Evolutionary conservation across 1,140 invertebrate species (phyloP).

Genomic region (Danaus plexippus): DNA sequence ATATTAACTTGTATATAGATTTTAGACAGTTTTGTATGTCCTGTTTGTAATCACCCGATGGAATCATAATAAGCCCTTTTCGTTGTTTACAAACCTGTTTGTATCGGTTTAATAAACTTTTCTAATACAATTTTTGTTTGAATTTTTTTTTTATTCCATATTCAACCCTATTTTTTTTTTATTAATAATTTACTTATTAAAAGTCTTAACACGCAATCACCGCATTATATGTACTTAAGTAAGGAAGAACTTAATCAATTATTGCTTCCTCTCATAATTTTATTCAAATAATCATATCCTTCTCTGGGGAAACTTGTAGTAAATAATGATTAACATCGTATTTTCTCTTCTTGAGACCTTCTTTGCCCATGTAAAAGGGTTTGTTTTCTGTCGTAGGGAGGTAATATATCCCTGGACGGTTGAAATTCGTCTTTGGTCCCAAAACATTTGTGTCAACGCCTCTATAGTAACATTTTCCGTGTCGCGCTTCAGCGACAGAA

Average conservation of each 20-base stretch:
- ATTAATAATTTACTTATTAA: too few species aligned
- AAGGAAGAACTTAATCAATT: too few species aligned
- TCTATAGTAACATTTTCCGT: slow-evolving; percentile 38
- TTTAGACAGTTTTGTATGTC: slow-evolving; percentile 23
- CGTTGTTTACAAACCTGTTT: slow-evolving; percentile 34
- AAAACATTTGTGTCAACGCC: slow-evolving; percentile 32
- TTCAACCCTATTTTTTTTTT: too few species aligned
- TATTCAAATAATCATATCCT: slow-evolving; percentile 43
- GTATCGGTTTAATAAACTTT: slow-evolving; percentile 46
- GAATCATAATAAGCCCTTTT: slow-evolving; percentile 29
- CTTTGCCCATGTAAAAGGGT: slow-evolving; percentile 40
- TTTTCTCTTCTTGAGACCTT: slow-evolving; percentile 32
- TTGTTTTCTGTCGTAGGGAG: slow-evolving; percentile 36
- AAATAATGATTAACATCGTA: slow-evolving; percentile 43
- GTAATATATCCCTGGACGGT: slow-evolving; percentile 50
- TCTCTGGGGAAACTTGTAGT: slow-evolving; percentile 36
- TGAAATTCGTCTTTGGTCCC: slow-evolving; percentile 48
- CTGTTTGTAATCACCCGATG: slow-evolving; percentile 40
- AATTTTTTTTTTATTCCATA: slow-evolving; percentile 6
- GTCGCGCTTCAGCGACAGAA: slow-evolving; percentile 31
- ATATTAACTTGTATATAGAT: slow-evolving; percentile 4
- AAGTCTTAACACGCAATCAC: too few species aligned
- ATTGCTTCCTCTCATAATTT: neutral
- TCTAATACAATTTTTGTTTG: slow-evolving; percentile 28
- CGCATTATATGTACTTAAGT: too few species aligned